phyloP scores from a whole-genome alignment of 2,113 vertebrate genomes.

The Heloderma charlesbogerti region DNA sequence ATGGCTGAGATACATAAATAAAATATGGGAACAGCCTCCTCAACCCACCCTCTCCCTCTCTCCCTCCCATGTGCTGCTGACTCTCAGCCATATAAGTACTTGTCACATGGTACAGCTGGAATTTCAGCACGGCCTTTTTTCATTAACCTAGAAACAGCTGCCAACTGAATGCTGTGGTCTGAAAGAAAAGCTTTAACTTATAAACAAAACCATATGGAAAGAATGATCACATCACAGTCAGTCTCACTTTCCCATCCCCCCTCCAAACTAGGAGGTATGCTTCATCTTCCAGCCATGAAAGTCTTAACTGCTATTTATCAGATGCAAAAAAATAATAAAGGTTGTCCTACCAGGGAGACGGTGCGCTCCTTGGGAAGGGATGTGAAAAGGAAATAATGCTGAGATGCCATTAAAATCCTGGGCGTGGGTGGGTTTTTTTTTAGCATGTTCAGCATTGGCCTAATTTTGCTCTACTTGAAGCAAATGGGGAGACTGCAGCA shows the following conservation, averaged over 20 bases:
- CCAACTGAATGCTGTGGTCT: slow-evolving; percentile 21
- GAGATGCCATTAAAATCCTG: background rate
- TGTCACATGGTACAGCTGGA: slow-evolving; percentile 7
- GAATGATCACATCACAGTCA: slow-evolving; percentile 7
- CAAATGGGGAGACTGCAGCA: background rate
- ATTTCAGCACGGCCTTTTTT: slow-evolving; percentile 32
- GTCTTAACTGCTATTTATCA: slow-evolving; percentile 12
- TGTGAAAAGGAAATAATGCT: background rate
- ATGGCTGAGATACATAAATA: slow-evolving; percentile 17
- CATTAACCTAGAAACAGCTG: slow-evolving; percentile 47
- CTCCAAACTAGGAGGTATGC: background rate
- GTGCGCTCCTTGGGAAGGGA: background rate
- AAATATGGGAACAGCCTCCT: rapidly evolving
- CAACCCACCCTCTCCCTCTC: background rate
- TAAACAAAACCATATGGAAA: slow-evolving; percentile 59
- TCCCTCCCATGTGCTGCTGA: background rate
- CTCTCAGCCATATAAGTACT: background rate
- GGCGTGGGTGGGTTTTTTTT: background rate
- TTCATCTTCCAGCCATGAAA: background rate
- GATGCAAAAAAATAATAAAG: background rate
- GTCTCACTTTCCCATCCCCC: slow-evolving; percentile 9
- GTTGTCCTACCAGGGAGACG: background rate
- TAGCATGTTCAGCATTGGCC: background rate
- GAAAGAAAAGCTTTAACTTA: slow-evolving; percentile 1
- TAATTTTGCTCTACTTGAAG: background rate